Evolutionary conservation across 1,140 invertebrate species (phyloP).

Genomic region (Temnothorax longispinosus): DNA sequence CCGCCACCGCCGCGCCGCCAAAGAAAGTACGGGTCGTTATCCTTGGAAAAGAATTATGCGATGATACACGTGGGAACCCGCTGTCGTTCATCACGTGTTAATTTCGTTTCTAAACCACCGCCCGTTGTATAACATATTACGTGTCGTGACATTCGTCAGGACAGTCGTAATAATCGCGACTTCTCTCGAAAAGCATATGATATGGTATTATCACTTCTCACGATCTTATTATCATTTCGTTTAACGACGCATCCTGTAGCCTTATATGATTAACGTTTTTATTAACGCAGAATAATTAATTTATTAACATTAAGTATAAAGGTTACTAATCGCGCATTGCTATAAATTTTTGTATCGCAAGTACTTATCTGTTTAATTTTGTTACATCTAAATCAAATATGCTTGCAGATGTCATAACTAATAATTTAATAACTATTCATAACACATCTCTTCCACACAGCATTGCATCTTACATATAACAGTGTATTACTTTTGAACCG

Average conservation of each 20-base stretch:
- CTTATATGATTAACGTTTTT: neutral
- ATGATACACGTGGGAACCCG: conserved; percentile 53
- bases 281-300: neutral
- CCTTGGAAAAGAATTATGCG: conserved; percentile 56
- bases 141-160: neutral
- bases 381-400: neutral
- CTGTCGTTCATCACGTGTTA: conserved; percentile 44
- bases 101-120: conserved; percentile 37
- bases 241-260: neutral
- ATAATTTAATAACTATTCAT: neutral
- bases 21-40: conserved; percentile 58
- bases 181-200: neutral
- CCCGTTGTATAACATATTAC: conserved; percentile 9
- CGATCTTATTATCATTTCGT: neutral
- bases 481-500: neutral
- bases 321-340: neutral
- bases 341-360: neutral
- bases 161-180: neutral
- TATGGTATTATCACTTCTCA: conserved; percentile 9
- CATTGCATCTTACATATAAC: neutral
- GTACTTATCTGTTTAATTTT: neutral
- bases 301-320: no score
- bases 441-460: neutral
- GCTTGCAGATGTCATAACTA: neutral
- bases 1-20: conserved; percentile 6